Base-by-base conservation (phyloP, 2,888 invertebrate species). In the Drosophila paramelanica region DNA sequence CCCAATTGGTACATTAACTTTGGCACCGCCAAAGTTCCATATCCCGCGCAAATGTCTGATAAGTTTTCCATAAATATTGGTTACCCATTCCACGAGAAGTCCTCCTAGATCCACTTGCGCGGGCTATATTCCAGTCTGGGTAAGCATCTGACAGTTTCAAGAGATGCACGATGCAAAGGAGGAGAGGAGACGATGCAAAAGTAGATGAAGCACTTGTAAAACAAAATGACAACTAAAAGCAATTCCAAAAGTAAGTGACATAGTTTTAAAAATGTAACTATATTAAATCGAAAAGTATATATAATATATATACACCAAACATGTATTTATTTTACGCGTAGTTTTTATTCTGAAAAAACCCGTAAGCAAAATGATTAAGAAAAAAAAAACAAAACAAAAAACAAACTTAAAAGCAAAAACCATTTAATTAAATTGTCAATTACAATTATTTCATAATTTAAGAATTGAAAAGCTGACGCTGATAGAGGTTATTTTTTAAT, bases 381-480 rank as follows among this genome's bases (percentile, higher is more conserved):
- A 7, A 27, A 43, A 56, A 46, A 69, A 66, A 60, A 53, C 52
- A 59, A 13, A 39, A 38, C 38, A 39, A 51, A 45, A 67, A 49
- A 50, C 7, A 47, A 50, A 52, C 31, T 23, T 46, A 31, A 53
- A 43, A 46, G 60, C 36, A 61, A 71, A 83, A 73, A 72, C 77
- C 82, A 85, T 88, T 85, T 85, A 85, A 86, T 87, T 88, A 86
- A 83, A 88, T 87, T 88, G 86, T 87, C 86, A 87, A 87, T 87
- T 87, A 87, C 46, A 77, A 73, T 87, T 88, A 85, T 88, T 85
- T 87, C 81, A 67, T 88, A 86, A 87, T 82, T 81, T 85, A 82
- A 82, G 79, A 75, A 85, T 80, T 76, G 56, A 72, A 72, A 77
- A 79, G 77, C 77, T 68, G 66, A 77, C 67, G 77, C 74, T 81